Conservation (phyloP, 2,797 vertebrate species). For the Myotis findleyi region DNA sequence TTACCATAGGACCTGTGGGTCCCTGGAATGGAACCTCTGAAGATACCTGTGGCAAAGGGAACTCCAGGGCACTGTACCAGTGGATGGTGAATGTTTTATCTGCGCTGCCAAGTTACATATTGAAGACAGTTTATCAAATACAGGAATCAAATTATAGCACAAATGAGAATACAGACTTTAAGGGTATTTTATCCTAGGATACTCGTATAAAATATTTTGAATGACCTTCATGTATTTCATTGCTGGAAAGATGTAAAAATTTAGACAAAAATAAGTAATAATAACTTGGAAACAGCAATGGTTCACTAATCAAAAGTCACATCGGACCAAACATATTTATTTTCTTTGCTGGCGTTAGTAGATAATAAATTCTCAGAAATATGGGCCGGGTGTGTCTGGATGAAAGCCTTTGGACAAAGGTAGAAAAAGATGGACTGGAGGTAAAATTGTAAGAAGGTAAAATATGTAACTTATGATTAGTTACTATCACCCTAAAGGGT, state of each 20-base stretch:
- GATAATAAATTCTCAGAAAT: not conserved
- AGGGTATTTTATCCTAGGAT: not conserved
- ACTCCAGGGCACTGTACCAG: not conserved
- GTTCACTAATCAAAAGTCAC: not conserved
- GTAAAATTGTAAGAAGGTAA: not conserved
- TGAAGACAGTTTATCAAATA: not conserved
- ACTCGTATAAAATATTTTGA: not conserved
- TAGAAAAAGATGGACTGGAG: not conserved
- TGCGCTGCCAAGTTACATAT: not conserved
- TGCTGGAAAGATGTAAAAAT: slow-evolving; percentile 19
- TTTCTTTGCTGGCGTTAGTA: not conserved
- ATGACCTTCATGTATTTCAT: not conserved
- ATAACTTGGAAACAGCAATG: not conserved
- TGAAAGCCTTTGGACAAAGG: not conserved
- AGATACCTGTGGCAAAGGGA: not conserved
- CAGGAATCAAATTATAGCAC: not conserved
- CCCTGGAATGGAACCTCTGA: not conserved
- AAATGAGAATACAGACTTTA: not conserved
- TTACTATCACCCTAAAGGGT: not conserved
- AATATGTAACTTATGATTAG: not conserved
- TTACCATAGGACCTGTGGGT: not conserved
- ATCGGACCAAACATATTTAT: not conserved
- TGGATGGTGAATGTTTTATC: not conserved
- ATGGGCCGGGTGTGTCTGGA: not conserved
- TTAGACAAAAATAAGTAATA: not conserved